Percentiles rank a stretch among this genome's conserved stretches.
Evolutionary conservation across 1,140 invertebrate species (phyloP).

Genomic region (Tribolium castaneum): DNA sequence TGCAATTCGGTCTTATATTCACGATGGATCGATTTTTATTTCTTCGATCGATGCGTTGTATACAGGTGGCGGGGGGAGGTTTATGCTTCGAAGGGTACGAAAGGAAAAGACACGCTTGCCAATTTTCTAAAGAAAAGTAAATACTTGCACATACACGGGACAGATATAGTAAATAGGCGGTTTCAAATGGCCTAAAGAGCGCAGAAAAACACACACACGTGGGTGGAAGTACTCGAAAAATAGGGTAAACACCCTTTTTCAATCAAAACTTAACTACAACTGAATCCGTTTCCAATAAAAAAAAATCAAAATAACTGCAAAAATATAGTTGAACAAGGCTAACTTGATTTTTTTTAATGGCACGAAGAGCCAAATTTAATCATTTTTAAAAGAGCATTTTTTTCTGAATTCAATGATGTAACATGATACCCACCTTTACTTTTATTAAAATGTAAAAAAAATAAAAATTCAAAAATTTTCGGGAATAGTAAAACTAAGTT

Average conservation of each 20-base stretch:
- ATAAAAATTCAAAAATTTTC: no score
- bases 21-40: conserved; percentile 10
- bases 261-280: no score
- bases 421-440: no score
- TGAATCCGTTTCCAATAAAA: neutral
- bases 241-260: no score
- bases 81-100: neutral
- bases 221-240: neutral
- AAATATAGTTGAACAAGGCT: no score
- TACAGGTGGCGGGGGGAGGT: conserved; percentile 8
- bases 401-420: no score
- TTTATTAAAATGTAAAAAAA: no score
- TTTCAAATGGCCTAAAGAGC: neutral
- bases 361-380: no score
- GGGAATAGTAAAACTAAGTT: no score
- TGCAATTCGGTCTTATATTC: conserved; percentile 30
- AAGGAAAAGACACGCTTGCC: conserved; percentile 24
- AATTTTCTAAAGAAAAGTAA: conserved; percentile 29
- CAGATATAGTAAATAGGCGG: neutral
- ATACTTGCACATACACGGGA: conserved; percentile 1
- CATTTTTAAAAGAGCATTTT: no score
- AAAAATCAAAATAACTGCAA: neutral
- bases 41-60: conserved; percentile 7
- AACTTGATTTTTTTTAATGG: no score
- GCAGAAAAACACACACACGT: neutral